These are phyloP conservation scores for Rhabdomys pumilio DNA, from an alignment of 2,797 vertebrate species.

Conservation along the genomic window DNA sequence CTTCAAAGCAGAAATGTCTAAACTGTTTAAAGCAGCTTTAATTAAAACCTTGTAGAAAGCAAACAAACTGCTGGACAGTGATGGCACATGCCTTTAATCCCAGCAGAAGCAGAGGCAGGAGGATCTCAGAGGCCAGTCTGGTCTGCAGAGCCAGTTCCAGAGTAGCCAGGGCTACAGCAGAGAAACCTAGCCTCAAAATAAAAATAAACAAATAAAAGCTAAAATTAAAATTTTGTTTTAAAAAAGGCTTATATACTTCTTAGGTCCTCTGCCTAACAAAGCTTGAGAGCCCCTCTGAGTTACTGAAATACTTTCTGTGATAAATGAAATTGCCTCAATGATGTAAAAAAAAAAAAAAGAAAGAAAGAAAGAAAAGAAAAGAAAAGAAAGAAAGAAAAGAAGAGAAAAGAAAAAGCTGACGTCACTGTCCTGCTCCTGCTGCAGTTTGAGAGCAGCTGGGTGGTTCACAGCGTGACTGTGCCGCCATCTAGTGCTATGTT, in stretches of 20 bases:
- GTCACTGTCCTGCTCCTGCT: conserved; percentile 9
- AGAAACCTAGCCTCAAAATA: background rate
- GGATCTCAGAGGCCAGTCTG: background rate
- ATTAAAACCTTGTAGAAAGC: background rate
- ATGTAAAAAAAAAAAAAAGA: background rate
- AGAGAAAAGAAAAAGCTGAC: too few relatives aligned
- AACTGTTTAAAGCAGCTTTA: conserved; percentile 56
- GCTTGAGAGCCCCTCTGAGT: conserved; percentile 52
- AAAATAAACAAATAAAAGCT: background rate
- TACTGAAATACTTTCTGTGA: conserved; percentile 70
- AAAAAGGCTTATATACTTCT: background rate
- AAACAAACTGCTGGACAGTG: background rate
- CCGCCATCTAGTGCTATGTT: conserved; percentile 87
- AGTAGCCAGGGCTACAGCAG: background rate
- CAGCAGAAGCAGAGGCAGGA: background rate
- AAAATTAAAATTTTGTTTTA: background rate
- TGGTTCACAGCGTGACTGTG: conserved; percentile 70
- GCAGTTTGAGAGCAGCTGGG: background rate
- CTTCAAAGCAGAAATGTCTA: conserved; percentile 54
- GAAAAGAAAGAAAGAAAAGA: too few relatives aligned
- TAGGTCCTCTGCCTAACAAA: conserved; percentile 38
- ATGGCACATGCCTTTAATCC: background rate
- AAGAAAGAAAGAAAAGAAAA: background rate
- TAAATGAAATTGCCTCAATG: conserved; percentile 52
- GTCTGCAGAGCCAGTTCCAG: background rate